A percentile compares a stretch with the other conserved stretches of the same genome.
Evolutionary conservation across 2,888 invertebrate genomes (phyloP).

Genomic region (Rhingia campestris): DNA sequence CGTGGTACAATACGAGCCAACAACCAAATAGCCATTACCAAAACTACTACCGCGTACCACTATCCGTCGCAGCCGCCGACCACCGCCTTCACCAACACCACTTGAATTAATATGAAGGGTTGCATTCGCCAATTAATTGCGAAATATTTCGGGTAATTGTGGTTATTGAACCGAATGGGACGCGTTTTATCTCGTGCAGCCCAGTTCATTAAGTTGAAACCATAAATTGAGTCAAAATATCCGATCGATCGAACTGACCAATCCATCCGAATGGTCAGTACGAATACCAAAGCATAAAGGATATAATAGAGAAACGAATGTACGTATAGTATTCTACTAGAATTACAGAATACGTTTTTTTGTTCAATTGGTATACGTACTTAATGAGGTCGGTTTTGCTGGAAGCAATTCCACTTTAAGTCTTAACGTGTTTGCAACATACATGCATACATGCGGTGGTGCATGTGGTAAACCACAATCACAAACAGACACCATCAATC

Average conservation of each 20-base stretch:
- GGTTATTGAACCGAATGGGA: constrained; percentile 27
- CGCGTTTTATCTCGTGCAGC: constrained; percentile 38
- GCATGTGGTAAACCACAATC: constrained; percentile 54
- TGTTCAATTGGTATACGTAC: constrained; percentile 5
- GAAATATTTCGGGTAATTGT: constrained; percentile 63
- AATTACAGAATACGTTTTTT: neutral
- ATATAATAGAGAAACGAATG: constrained; percentile 19
- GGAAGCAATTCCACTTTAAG: constrained; percentile 31
- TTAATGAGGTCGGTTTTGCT: constrained; percentile 55
- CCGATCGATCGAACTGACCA: constrained; percentile 53
- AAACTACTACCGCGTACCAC: neutral
- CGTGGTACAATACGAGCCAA: too few relatives aligned
- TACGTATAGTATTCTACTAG: neutral
- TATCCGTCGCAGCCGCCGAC: neutral
- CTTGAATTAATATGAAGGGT: constrained; percentile 49
- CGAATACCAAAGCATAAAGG: constrained; percentile 21
- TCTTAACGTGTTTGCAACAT: neutral
- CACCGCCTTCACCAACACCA: constrained; percentile 7
- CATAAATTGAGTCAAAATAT: constrained; percentile 72
- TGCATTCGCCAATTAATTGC: constrained; percentile 63
- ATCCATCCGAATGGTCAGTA: constrained; percentile 36
- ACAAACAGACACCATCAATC: constrained; percentile 34
- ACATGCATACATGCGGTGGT: constrained; percentile 7
- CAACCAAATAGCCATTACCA: too few relatives aligned
- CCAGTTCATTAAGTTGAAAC: constrained; percentile 69